These are phyloP conservation scores for Dolomedes plantarius DNA, from an alignment of 2,888 invertebrate genomes.

Conservation along the genomic window DNA sequence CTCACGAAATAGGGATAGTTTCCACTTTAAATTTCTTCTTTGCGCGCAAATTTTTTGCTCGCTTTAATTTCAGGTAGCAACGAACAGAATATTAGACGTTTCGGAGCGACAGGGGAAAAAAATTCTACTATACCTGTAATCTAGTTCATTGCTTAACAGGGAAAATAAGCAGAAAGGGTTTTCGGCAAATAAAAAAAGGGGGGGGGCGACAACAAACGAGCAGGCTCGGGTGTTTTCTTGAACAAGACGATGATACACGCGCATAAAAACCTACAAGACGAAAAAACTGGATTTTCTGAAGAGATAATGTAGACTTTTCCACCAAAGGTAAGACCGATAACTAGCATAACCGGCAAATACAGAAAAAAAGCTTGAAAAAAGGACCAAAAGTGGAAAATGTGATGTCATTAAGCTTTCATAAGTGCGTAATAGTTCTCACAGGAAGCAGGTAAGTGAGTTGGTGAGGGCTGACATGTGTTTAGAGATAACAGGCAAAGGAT, in stretches of 20 bases:
- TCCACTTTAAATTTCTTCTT: not conserved
- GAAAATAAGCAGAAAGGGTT: slow-evolving; percentile 17
- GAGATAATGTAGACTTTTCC: slow-evolving; percentile 34
- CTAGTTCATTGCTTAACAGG: slow-evolving; percentile 36
- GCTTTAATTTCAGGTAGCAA: not conserved
- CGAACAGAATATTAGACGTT: slow-evolving; percentile 11
- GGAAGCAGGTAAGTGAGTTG: slow-evolving; percentile 28
- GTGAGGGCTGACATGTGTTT: not conserved
- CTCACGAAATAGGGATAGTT: not conserved
- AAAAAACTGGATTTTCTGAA: slow-evolving; percentile 19
- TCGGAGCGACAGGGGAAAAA: slow-evolving; percentile 22
- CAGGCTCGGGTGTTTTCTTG: slow-evolving; percentile 51
- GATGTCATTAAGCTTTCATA: slow-evolving; percentile 55
- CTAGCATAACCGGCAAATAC: slow-evolving; percentile 26
- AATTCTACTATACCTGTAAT: slow-evolving; percentile 36
- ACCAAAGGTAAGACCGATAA: slow-evolving; percentile 33
- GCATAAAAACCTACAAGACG: not conserved
- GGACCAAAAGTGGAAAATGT: slow-evolving; percentile 33
- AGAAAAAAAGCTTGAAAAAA: not conserved
- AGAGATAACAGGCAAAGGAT: slow-evolving; percentile 23
- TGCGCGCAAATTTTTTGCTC: not conserved
- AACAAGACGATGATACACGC: not conserved
- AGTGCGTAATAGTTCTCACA: slow-evolving; percentile 43
- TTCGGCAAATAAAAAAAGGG: slow-evolving; percentile 17
- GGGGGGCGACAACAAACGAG: slow-evolving; percentile 30